These are phyloP conservation scores for Sclerurus mexicanus DNA, from an alignment of 2,113 vertebrate genomes.

Conservation along the genomic window DNA sequence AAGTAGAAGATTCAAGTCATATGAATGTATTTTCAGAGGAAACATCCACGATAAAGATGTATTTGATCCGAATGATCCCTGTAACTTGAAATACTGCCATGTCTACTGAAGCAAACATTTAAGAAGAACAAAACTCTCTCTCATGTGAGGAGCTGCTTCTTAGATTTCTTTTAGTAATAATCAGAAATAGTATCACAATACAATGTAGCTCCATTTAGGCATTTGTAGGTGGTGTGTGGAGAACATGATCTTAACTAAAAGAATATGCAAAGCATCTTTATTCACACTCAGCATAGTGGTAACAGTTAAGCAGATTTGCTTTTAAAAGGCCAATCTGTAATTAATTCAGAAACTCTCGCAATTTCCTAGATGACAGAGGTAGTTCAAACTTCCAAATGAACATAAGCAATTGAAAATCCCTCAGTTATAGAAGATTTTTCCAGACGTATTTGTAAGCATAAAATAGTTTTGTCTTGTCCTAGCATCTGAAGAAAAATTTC, in stretches of 20 bases:
- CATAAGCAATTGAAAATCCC: background rate
- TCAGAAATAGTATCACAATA: slow-evolving; percentile 22
- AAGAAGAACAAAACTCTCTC: background rate
- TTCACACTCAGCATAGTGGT: background rate
- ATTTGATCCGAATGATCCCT: background rate
- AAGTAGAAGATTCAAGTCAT: background rate
- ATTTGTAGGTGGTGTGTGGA: background rate
- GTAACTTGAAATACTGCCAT: background rate
- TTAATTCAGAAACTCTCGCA: background rate
- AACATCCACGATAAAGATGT: background rate
- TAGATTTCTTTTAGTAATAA: background rate
- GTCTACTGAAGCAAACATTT: background rate
- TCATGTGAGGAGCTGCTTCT: background rate
- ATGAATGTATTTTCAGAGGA: background rate
- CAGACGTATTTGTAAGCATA: background rate
- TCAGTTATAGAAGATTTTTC: background rate
- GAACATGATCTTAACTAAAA: background rate
- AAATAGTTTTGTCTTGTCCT: background rate
- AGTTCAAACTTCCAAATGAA: background rate
- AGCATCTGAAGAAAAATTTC: background rate
- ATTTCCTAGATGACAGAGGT: background rate
- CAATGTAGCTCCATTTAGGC: background rate
- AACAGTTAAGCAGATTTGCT: background rate
- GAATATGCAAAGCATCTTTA: background rate
- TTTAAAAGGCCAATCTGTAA: background rate